Evolutionary conservation across 2,888 invertebrate genomes (phyloP).

Genomic region (Pollenia labialis): DNA sequence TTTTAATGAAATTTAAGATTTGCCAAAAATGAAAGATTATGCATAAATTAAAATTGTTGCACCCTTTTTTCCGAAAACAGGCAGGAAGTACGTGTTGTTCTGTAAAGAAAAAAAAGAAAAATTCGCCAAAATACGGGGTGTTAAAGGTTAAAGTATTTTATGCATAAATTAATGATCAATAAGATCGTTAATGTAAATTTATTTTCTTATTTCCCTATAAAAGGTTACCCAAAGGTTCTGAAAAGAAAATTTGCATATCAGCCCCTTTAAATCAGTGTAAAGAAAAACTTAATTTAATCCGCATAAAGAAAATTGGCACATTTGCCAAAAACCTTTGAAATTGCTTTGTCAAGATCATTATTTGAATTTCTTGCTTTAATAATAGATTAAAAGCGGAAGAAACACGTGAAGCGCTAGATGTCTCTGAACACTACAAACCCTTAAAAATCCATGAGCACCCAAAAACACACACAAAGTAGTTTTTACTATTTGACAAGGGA

Average conservation of each 20-base stretch:
- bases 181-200: conserved; percentile 73
- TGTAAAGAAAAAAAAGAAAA: conserved; percentile 22
- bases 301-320: conserved; percentile 69
- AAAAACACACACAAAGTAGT: conserved; percentile 1
- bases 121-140: conserved; percentile 51
- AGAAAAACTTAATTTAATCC: conserved; percentile 52
- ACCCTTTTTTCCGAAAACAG: conserved; percentile 45
- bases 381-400: conserved; percentile 33
- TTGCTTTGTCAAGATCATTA: conserved; percentile 42
- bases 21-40: conserved; percentile 55
- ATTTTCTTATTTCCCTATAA: conserved; percentile 43
- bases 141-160: conserved; percentile 80
- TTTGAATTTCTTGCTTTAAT: conserved; percentile 52
- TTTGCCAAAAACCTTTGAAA: conserved; percentile 57
- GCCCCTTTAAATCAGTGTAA: conserved; percentile 49
- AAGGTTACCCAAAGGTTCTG: conserved; percentile 43
- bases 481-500: conserved; percentile 51
- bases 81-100: conserved; percentile 53
- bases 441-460: conserved; percentile 14
- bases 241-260: conserved; percentile 70
- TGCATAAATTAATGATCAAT: conserved; percentile 84
- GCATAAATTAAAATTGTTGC: conserved; percentile 66
- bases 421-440: conserved; percentile 52
- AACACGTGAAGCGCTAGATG: conserved; percentile 65
- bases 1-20: conserved; percentile 67